Evolutionary conservation across 2,888 invertebrate genomes (phyloP).

Genomic region (Orchesella flavescens): DNA sequence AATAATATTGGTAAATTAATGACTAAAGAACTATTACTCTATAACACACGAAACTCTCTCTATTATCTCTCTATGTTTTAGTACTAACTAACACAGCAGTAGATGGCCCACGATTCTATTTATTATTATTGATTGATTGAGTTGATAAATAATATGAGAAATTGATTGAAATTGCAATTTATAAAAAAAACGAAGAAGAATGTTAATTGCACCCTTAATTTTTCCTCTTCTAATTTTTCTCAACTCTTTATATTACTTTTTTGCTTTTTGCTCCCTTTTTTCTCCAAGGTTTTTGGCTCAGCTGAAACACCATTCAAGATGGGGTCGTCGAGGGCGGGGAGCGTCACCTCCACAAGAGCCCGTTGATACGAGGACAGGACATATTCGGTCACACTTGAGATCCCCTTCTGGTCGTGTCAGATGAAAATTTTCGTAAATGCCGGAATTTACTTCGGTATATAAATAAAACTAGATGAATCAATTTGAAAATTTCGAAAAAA

Average conservation of each 20-base stretch:
- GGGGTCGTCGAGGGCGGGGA: constrained; percentile 83
- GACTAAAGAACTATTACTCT: no score
- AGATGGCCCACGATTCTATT: constrained; percentile 22
- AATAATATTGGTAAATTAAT: no score
- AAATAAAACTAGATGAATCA: no score
- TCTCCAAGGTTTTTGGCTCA: constrained; percentile 70
- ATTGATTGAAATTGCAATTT: no score
- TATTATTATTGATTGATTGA: background rate
- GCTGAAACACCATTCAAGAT: constrained; percentile 77
- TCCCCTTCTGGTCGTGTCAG: constrained; percentile 94
- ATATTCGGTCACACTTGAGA: constrained; percentile 92
- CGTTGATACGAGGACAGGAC: constrained; percentile 87
- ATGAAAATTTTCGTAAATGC: constrained; percentile 78
- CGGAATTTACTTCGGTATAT: background rate
- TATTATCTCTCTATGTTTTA: no score
- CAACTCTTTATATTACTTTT: constrained; percentile 30
- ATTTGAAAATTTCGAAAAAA: no score
- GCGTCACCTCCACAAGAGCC: constrained; percentile 76
- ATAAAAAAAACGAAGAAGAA: background rate
- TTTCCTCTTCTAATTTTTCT: constrained; percentile 36
- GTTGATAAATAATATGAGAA: no score
- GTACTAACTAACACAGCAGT: constrained; percentile 24
- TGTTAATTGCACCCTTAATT: constrained; percentile 11
- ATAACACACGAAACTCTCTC: no score
- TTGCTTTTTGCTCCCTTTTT: constrained; percentile 36